Conservation (phyloP, 2,797 vertebrate genomes). For the Gymnoscopelus microlampas region DNA sequence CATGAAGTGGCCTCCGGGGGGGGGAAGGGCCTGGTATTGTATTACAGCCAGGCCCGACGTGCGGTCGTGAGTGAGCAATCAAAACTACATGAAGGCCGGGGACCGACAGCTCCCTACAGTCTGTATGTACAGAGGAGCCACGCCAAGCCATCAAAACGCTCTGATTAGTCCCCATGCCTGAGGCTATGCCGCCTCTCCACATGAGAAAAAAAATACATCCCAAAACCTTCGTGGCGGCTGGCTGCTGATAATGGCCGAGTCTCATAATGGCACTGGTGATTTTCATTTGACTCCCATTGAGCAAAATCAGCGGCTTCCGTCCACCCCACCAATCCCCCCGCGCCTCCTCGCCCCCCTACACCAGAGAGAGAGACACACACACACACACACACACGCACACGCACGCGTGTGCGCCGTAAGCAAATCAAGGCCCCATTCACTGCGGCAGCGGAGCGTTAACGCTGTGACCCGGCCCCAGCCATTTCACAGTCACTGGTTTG, state of each 20-base stretch:
- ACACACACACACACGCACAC: no score
- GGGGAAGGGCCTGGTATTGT: no score
- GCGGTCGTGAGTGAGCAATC: no score
- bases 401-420: constrained; percentile 34
- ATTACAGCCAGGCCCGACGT: no score
- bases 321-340: not conserved
- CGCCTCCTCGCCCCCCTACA: no score
- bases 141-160: constrained; percentile 56
- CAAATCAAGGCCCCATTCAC: constrained; percentile 52
- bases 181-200: constrained; percentile 43
- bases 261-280: constrained; percentile 66
- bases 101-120: no score
- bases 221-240: constrained; percentile 44
- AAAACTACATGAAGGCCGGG: no score
- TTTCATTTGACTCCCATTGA: constrained; percentile 74
- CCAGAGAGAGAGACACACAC: no score
- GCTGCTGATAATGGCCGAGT: constrained; percentile 52
- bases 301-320: constrained; percentile 63
- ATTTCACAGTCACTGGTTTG: constrained; percentile 65
- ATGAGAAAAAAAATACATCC: constrained; percentile 1
- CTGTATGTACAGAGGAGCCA: constrained; percentile 41
- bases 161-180: constrained; percentile 71
- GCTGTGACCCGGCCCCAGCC: constrained; percentile 47
- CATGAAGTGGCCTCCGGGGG: no score
- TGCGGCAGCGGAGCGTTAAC: constrained; percentile 31